A percentile compares a stretch with the other conserved stretches of the same genome.
Evolutionary conservation across 2,888 invertebrate species (phyloP).

Genomic region (Heliconius ismenius): DNA sequence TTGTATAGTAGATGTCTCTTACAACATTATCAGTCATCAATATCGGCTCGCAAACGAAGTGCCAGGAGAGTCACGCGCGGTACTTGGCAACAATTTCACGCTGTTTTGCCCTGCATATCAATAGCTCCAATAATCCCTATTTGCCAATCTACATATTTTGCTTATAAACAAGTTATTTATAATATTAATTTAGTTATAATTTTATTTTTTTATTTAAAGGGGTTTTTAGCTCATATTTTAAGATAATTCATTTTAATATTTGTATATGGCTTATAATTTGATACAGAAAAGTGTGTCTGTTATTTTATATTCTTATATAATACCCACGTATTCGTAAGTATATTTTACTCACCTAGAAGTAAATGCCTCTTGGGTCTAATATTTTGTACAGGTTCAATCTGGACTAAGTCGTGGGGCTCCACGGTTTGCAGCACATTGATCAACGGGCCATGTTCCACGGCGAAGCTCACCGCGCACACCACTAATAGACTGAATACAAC

Average conservation of each 20-base stretch:
- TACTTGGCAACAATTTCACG: conserved; percentile 43
- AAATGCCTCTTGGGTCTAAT: conserved; percentile 63
- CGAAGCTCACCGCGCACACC: conserved; percentile 59
- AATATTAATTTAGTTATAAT: not conserved
- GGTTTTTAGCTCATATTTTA: not conserved
- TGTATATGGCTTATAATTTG: not conserved
- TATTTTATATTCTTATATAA: not conserved
- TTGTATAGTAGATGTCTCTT: not conserved
- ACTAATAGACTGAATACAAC: conserved; percentile 59
- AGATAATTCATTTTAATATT: too few species aligned
- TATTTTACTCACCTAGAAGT: conserved; percentile 58
- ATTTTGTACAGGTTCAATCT: conserved; percentile 45
- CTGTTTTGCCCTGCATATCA: conserved; percentile 42
- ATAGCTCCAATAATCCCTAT: conserved; percentile 31
- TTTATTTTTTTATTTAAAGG: not conserved
- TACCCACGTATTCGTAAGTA: not conserved
- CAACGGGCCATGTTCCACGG: conserved; percentile 56
- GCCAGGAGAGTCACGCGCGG: conserved; percentile 42
- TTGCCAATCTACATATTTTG: conserved; percentile 27
- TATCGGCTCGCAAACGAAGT: conserved; percentile 46
- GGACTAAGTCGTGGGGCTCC: conserved; percentile 42
- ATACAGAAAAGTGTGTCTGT: not conserved
- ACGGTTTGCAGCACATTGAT: conserved; percentile 53
- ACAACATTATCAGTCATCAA: conserved; percentile 42
- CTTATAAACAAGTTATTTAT: conserved; percentile 14